Evolutionary conservation across 2,113 vertebrate species (phyloP).

Genomic region (Todiramphus chloris): DNA sequence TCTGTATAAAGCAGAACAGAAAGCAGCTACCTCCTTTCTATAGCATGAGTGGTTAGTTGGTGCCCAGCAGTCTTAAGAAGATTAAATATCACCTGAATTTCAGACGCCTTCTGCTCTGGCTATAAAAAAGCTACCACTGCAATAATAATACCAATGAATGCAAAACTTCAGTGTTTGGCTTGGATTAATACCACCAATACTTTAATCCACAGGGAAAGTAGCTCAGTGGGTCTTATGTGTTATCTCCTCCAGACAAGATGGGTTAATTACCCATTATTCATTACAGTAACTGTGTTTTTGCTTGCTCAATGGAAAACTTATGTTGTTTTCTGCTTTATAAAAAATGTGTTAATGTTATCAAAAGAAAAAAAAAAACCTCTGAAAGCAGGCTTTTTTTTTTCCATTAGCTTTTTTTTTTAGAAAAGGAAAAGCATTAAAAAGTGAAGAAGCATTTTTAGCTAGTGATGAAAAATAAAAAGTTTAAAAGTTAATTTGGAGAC

Average conservation of each 20-base stretch:
- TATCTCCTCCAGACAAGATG: not conserved
- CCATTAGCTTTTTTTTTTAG: not conserved
- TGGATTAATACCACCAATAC: not conserved
- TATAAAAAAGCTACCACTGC: conserved; percentile 21
- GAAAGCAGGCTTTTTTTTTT: not conserved
- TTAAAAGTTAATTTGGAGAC: not conserved
- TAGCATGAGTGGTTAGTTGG: not conserved
- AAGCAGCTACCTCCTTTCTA: conserved; percentile 8
- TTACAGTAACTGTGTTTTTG: not conserved
- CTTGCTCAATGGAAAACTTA: not conserved
- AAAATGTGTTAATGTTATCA: not conserved
- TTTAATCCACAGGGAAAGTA: not conserved
- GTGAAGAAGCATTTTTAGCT: not conserved
- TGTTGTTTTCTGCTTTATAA: not conserved
- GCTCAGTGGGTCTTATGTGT: not conserved
- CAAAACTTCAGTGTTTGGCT: not conserved
- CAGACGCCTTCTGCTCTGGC: conserved; percentile 21
- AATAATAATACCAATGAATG: conserved; percentile 8
- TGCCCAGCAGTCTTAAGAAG: not conserved
- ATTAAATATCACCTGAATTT: conserved; percentile 43
- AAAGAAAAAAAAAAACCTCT: not conserved
- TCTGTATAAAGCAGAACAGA: conserved; percentile 3
- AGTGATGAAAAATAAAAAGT: not conserved
- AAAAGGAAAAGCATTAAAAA: not conserved
- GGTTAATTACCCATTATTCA: conserved; percentile 9